Percentiles rank a stretch among this genome's conserved stretches.
These are phyloP conservation scores for Merluccius polli DNA, from an alignment of 2,797 vertebrate genomes.

Conservation along the genomic window DNA sequence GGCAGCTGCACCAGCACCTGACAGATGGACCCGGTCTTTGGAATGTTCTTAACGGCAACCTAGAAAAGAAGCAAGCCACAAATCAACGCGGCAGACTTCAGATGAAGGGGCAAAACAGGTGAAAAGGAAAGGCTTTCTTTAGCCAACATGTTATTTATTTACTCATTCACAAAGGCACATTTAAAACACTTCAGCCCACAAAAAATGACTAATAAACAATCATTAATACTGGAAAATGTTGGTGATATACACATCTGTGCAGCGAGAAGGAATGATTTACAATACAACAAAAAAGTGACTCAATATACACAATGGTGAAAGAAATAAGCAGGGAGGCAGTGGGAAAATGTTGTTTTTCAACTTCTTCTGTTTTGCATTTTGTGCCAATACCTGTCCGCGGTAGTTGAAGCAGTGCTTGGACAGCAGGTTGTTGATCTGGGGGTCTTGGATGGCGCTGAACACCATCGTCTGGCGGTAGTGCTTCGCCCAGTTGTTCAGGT, in stretches of 20 bases:
- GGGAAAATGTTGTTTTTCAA: neutral
- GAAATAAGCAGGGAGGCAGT: neutral
- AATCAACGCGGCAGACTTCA: neutral
- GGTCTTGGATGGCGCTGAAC: slow-evolving; percentile 87
- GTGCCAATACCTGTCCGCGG: slow-evolving; percentile 78
- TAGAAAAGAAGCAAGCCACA: slow-evolving; percentile 39
- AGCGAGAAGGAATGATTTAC: neutral
- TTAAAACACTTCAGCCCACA: neutral
- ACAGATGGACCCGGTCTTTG: slow-evolving; percentile 82
- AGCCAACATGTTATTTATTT: neutral
- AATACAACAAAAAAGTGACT: neutral
- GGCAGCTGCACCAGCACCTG: slow-evolving; percentile 91
- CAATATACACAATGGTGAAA: neutral
- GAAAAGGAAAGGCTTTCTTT: neutral
- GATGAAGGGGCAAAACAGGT: neutral
- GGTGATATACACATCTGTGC: neutral
- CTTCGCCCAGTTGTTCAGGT: slow-evolving; percentile 86
- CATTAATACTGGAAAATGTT: neutral
- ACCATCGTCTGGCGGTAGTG: slow-evolving; percentile 91
- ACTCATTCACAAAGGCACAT: neutral
- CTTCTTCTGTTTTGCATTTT: neutral
- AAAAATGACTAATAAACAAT: neutral
- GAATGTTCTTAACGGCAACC: slow-evolving; percentile 80
- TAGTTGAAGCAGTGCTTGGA: slow-evolving; percentile 88
- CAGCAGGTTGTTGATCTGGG: slow-evolving; percentile 90